Base-by-base conservation (phyloP, 1,140 invertebrate species). In the Harpegnathos saltator region DNA sequence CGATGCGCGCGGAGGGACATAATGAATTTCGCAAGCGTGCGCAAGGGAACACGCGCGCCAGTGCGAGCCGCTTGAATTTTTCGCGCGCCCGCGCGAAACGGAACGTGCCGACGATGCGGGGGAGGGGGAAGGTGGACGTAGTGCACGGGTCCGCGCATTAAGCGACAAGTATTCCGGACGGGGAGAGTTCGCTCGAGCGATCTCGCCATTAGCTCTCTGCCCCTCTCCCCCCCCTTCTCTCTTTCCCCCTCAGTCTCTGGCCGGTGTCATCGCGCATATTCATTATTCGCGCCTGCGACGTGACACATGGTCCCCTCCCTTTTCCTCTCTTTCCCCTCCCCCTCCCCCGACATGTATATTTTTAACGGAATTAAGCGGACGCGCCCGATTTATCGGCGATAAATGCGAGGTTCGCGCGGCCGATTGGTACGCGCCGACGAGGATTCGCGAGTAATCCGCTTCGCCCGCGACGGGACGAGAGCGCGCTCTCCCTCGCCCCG, bases 371-470 rank as follows among this genome's bases (percentile, higher is more conserved):
- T 80, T 69, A 58, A 69, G 33, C 65, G 50, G n/a, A 14, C 22
- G n/a, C 38, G 59, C 3, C 44, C 24, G 44, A 75, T 75, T 50
- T 63, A 75, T 68, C 33, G 65, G 33, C 65, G 75, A 80, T 69
- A 78, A 78, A 78, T 38, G 75, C 22, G 22, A 68, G 14, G 54
- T 3, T 38, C 33, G 44, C 19, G 26, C 38, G n/a, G n/a, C 26
- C 65, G 65, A 80, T 80, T 52, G 52, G 22, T 44, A 38, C 9
- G 33, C n/a, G n/a, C 52, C 75, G 19, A 29, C 33, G 52, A 80
- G 65, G 75, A 80, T 80, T 80, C 71, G 19, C 33, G 22, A n/a
- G 65, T 80, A 80, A 80, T 80, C 75, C 75, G 75, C 38, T 59
- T 78, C 65, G 52, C 24, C n/a, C 33, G 52, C 52, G 65, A 58